These are phyloP conservation scores for Varroa destructor DNA, from an alignment of 1,140 invertebrate genomes.

Conservation along the genomic window DNA sequence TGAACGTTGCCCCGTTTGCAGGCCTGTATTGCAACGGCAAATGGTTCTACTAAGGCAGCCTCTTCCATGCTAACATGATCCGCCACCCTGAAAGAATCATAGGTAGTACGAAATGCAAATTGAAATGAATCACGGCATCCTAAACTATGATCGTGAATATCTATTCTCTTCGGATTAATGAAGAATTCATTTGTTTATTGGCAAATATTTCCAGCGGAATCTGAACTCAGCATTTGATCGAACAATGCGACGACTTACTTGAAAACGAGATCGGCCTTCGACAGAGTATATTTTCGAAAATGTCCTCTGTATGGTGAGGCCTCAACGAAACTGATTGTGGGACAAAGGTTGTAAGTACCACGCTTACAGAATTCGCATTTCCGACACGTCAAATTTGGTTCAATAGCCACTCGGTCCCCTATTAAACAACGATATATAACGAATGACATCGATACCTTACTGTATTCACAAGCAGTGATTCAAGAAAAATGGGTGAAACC, in stretches of 20 bases:
- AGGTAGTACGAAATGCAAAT: slow-evolving; percentile 3
- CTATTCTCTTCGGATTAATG: slow-evolving; percentile 31
- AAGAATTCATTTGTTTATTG: slow-evolving; percentile 30
- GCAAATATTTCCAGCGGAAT: slow-evolving; percentile 17
- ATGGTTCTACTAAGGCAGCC: slow-evolving; percentile 77
- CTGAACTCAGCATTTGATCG: too few relatives aligned
- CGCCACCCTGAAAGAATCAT: slow-evolving; percentile 53
- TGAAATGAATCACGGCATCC: too few relatives aligned
- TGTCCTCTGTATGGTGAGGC: slow-evolving; percentile 46
- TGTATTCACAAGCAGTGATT: not conserved
- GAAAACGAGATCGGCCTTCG: slow-evolving; percentile 36
- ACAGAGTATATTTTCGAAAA: slow-evolving; percentile 34
- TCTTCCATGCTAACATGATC: slow-evolving; percentile 78
- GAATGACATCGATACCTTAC: slow-evolving; percentile 25
- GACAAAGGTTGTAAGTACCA: slow-evolving; percentile 79
- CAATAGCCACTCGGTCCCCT: slow-evolving; percentile 83
- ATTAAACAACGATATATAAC: not conserved
- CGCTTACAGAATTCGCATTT: slow-evolving; percentile 67
- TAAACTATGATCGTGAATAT: not conserved
- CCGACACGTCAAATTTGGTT: slow-evolving; percentile 77
- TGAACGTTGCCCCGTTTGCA: slow-evolving; percentile 61
- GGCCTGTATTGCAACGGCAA: slow-evolving; percentile 82
- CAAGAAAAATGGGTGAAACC: slow-evolving; percentile 4
- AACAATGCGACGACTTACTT: slow-evolving; percentile 33
- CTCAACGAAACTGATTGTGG: slow-evolving; percentile 69